phyloP scores from a whole-genome alignment of 2,888 invertebrate genomes.

The Ctenicera cuprea region DNA sequence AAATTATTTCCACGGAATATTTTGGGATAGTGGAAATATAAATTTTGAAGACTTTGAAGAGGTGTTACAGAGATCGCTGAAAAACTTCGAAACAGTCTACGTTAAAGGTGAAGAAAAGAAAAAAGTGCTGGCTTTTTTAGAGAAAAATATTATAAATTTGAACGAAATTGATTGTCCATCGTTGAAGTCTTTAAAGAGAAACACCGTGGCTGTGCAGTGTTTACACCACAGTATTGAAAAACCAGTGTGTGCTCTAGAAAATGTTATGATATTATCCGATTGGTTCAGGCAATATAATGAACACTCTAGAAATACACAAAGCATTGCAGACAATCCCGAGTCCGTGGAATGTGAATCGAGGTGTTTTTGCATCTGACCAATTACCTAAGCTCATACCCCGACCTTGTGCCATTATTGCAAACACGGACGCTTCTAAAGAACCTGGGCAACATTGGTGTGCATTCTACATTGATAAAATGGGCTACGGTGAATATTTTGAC shows the following conservation, averaged over 20 bases:
- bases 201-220: neutral
- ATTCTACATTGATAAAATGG: conserved; percentile 12
- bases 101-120: too few relatives aligned
- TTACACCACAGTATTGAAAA: conserved; percentile 15
- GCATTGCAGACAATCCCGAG: too few relatives aligned
- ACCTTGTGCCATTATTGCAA: conserved; percentile 24
- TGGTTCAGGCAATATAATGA: neutral
- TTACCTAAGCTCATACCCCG: conserved; percentile 2
- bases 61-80: too few relatives aligned
- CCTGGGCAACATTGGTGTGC: conserved; percentile 36
- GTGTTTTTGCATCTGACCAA: conserved; percentile 32
- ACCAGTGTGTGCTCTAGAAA: conserved; percentile 30
- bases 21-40: too few relatives aligned
- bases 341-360: too few relatives aligned
- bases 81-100: too few relatives aligned
- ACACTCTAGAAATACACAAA: neutral
- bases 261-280: conserved; percentile 11
- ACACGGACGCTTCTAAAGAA: conserved; percentile 1
- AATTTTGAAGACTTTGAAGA: too few relatives aligned
- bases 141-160: conserved; percentile 15
- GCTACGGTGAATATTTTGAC: conserved; percentile 32
- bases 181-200: neutral
- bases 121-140: too few relatives aligned
- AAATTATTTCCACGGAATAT: too few relatives aligned
- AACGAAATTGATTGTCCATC: conserved; percentile 22